Conservation (phyloP, 1,140 invertebrate species). For the Calephelis virginiensis region DNA sequence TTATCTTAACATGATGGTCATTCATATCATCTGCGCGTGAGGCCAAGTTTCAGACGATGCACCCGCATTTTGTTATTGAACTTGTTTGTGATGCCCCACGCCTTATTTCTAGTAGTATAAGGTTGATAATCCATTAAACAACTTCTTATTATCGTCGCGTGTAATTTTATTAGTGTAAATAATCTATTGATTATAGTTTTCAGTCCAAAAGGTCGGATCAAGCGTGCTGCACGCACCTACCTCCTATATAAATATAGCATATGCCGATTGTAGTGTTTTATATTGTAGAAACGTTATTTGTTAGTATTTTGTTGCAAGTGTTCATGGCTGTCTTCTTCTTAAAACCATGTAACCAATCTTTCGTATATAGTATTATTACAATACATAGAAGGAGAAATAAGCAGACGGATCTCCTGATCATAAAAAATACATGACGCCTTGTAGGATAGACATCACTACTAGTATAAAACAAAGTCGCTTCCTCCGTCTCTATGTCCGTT, state of each 20-base stretch:
- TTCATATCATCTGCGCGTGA: conserved; percentile 13
- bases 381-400: too few species aligned
- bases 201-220: conserved; percentile 28
- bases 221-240: conserved; percentile 21
- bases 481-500: too few species aligned
- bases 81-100: conserved; percentile 19
- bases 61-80: conserved; percentile 27
- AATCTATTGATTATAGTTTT: conserved; percentile 28
- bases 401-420: too few species aligned
- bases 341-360: too few species aligned
- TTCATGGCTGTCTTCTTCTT: too few species aligned
- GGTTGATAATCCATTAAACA: conserved; percentile 14
- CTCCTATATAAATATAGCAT: conserved; percentile 1
- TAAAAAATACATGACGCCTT: too few species aligned
- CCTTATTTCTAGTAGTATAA: conserved; percentile 9
- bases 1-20: conserved; percentile 3
- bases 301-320: too few species aligned
- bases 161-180: conserved; percentile 28
- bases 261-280: too few species aligned
- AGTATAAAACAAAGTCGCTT: too few species aligned
- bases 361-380: too few species aligned
- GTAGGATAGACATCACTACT: too few species aligned
- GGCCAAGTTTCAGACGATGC: conserved; percentile 31
- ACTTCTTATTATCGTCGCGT: conserved; percentile 20
- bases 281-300: too few species aligned